Evolutionary conservation across 1,140 invertebrate species (phyloP), one percentile per base, ranked within the genome.

Genomic region (Aleiodes sp.): DNA sequence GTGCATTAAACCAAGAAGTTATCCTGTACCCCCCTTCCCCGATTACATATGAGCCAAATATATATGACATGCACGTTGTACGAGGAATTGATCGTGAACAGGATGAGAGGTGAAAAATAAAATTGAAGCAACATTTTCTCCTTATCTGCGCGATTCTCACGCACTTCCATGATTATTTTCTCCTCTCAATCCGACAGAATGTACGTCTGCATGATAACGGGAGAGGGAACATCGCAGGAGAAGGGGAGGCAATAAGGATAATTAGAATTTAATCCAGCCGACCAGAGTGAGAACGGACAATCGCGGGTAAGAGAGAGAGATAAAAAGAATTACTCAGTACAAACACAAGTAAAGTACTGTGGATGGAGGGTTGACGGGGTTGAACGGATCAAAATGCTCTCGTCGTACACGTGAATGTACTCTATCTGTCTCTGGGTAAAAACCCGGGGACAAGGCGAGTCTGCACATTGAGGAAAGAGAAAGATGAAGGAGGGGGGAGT

Each of bases 201-300:
- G n/a, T n/a, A n/a, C n/a, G n/a, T n/a, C n/a, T n/a, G n/a, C 33
- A 43, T n/a, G 29, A 28, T 29, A 24, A 57, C 26, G 21, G 37
- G 29, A 29, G 10, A 56, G 4, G 3, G 21, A n/a, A 29, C 14
- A 62, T 43, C 19, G 28, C 29, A 67, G n/a, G n/a, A n/a, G n/a
- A n/a, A n/a, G n/a, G n/a, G n/a, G n/a, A 62, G 26, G 75, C 77
- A 83, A 84, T 84, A 81, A 83, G 81, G 78, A 80, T 84, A 82
- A 84, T 84, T 83, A 79, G 72, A 78, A 75, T 84, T 79, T 81
- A 78, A 80, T 80, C 78, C 77, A 31, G 28, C 9, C 7, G 56
- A 31, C 28, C 12, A 4, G 28, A 14, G 24, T 14, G 14, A 59
- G 56, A 59, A 24, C 10, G 56, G 24, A 9, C 31, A 35, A 28